A percentile compares a stretch with the other conserved stretches of the same genome.
These are phyloP conservation scores for Sepioteuthis lessoniana DNA, from an alignment of 2,888 invertebrate genomes.

Conservation along the genomic window DNA sequence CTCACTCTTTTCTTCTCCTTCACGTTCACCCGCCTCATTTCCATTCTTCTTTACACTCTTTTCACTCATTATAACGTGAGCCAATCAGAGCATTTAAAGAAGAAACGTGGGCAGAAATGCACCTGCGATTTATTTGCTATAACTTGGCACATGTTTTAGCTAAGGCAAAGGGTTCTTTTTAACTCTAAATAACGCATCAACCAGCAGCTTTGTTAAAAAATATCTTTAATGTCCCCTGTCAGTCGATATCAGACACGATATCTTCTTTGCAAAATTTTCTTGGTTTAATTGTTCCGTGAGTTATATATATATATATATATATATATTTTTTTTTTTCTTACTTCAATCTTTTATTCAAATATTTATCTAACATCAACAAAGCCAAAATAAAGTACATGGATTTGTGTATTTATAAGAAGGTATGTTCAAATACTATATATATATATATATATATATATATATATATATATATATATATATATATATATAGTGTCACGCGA, in stretches of 20 bases:
- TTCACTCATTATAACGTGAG: background rate
- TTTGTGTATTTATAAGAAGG: background rate
- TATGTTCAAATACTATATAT: background rate
- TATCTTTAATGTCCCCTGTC: background rate
- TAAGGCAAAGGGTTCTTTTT: background rate
- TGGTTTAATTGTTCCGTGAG: background rate
- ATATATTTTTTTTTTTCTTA: background rate
- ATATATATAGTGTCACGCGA: background rate
- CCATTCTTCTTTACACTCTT: background rate
- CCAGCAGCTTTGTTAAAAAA: background rate
- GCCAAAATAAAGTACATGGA: background rate
- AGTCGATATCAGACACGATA: background rate
- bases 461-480: background rate
- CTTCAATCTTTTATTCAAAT: background rate
- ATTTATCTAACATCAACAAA: no score
- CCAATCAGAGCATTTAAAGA: background rate
- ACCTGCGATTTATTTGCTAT: background rate
- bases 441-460: slow-evolving; percentile 2
- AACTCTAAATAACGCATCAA: background rate
- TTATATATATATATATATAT: no score
- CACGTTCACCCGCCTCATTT: background rate
- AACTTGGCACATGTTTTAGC: background rate
- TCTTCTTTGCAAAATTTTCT: background rate
- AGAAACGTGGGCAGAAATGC: background rate
- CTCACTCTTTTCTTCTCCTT: background rate